These are phyloP conservation scores for Artemia franciscana DNA, from an alignment of 1,140 invertebrate genomes.

Conservation along the genomic window DNA sequence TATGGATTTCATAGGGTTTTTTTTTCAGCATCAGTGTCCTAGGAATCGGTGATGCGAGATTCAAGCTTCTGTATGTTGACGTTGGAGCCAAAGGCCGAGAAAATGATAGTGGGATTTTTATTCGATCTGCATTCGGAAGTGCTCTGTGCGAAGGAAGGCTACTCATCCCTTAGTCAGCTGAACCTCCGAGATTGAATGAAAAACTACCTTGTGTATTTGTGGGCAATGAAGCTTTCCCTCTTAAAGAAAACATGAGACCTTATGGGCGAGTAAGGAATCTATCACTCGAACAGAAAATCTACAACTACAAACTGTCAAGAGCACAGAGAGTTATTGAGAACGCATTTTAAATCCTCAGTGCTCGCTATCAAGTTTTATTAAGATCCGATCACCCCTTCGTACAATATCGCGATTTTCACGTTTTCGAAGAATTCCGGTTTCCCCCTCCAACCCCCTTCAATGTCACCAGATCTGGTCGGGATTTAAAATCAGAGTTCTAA, in stretches of 20 bases:
- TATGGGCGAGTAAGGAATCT: constrained; percentile 12
- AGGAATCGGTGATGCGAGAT: constrained; percentile 19
- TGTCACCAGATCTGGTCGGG: too few species aligned
- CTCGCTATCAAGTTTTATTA: too few species aligned
- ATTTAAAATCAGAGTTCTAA: too few species aligned
- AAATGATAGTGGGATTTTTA: constrained; percentile 18
- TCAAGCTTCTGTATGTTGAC: constrained; percentile 20
- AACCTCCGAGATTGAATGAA: constrained; percentile 11
- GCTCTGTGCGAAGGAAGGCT: constrained; percentile 10
- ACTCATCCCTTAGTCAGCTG: constrained; percentile 10
- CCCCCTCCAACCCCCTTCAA: too few species aligned
- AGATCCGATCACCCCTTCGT: too few species aligned
- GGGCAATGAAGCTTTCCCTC: constrained; percentile 20
- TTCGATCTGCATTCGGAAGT: constrained; percentile 13
- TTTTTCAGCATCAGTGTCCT: constrained; percentile 18
- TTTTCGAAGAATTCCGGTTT: too few species aligned
- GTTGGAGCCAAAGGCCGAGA: constrained; percentile 17
- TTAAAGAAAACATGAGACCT: constrained; percentile 19
- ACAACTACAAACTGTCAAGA: constrained; percentile 16
- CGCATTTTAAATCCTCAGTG: too few species aligned
- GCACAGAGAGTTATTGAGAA: too few species aligned
- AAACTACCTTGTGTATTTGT: constrained; percentile 16
- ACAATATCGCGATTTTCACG: too few species aligned
- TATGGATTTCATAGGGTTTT: constrained; percentile 10
- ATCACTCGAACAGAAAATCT: constrained; percentile 13